Percentiles rank a stretch among this genome's conserved stretches.
Conservation (phyloP, 2,113 vertebrate genomes). For the Archocentrus centrarchus region DNA sequence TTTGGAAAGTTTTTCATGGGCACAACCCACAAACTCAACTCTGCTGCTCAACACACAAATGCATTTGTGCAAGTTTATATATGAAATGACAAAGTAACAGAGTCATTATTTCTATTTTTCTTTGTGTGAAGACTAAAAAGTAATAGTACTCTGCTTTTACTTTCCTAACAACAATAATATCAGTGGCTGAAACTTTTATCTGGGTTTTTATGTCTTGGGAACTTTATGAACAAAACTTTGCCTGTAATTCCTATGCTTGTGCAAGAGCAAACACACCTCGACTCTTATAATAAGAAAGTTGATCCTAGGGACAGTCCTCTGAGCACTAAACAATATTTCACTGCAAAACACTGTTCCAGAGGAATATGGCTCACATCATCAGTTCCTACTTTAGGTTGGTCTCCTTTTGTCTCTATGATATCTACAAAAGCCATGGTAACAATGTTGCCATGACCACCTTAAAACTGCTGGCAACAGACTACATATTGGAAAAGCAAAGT, state of each 20-base stretch:
- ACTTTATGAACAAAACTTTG: conserved; percentile 4
- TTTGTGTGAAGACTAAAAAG: conserved; percentile 25
- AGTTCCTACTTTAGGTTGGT: conserved; percentile 36
- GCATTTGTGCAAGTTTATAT: too few species aligned
- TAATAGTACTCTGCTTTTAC: not conserved
- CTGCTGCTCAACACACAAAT: too few species aligned
- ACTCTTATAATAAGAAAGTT: not conserved
- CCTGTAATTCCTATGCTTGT: conserved; percentile 6
- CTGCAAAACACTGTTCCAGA: conserved; percentile 9
- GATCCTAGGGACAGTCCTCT: not conserved
- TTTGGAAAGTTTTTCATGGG: too few species aligned
- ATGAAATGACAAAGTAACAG: not conserved
- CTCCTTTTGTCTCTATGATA: conserved; percentile 29
- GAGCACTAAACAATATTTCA: conserved; percentile 20
- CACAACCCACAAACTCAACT: too few species aligned
- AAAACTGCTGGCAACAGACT: conserved; percentile 52
- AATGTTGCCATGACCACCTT: conserved; percentile 74
- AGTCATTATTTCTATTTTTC: not conserved
- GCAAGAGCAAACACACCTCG: conserved; percentile 1
- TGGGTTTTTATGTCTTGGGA: not conserved
- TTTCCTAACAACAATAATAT: conserved; percentile 9
- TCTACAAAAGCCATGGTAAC: conserved; percentile 70
- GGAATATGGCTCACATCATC: not conserved
- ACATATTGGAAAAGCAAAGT: conserved; percentile 26
- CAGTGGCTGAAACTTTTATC: conserved; percentile 8